Conservation (phyloP, 2,113 vertebrate genomes). For the Hystrix brachyura region DNA sequence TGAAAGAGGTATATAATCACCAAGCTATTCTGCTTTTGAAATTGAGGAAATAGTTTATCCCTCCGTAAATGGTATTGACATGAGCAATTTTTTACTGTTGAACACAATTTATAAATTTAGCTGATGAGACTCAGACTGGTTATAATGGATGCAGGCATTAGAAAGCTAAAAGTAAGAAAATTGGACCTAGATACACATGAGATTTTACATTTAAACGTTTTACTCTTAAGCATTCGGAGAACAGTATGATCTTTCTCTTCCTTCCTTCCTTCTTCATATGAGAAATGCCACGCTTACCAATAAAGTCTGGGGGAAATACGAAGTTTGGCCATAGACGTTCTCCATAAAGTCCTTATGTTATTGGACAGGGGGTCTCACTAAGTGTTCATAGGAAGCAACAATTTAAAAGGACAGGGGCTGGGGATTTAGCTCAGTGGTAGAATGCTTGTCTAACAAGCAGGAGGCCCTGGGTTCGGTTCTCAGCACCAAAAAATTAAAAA, state of each 20-base stretch:
- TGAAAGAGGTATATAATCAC: constrained; percentile 9
- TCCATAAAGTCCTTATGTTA: background rate
- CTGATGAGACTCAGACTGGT: background rate
- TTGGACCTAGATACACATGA: background rate
- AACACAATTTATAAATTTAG: background rate
- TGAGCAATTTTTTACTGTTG: background rate
- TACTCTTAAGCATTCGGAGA: background rate
- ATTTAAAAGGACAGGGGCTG: too few species aligned
- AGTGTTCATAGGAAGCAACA: too few species aligned
- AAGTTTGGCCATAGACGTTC: background rate
- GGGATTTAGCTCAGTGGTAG: too few species aligned
- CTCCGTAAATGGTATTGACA: constrained; percentile 43
- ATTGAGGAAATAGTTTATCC: constrained; percentile 49
- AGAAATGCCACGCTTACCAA: background rate
- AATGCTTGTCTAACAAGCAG: too few species aligned
- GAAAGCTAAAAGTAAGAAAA: background rate
- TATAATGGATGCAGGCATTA: background rate
- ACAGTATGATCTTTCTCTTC: background rate
- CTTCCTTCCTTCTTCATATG: background rate
- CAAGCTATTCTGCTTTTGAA: constrained; percentile 31
- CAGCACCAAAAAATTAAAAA: too few species aligned
- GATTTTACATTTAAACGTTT: background rate
- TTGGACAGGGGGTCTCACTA: too few species aligned
- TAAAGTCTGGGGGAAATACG: background rate
- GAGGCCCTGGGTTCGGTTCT: too few species aligned